phyloP scores from a whole-genome alignment of 2,888 invertebrate species.

The Linnaemya vulpina region DNA sequence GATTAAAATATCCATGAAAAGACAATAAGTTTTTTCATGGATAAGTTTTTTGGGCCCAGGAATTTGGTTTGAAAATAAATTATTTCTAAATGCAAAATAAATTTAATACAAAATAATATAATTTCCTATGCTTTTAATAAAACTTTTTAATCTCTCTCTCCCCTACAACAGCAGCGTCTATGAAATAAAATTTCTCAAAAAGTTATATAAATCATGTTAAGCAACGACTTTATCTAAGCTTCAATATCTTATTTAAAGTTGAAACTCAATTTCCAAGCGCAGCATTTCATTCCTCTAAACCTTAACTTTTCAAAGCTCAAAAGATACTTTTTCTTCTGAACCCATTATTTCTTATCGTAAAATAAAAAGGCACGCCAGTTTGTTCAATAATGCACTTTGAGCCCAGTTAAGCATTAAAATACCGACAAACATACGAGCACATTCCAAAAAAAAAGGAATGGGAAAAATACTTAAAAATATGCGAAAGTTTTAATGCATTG shows the following conservation, averaged over 20 bases:
- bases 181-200: too few relatives aligned
- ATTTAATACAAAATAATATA: too few relatives aligned
- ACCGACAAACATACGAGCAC: background rate
- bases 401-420: conserved; percentile 1
- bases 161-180: too few relatives aligned
- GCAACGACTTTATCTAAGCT: background rate
- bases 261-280: conserved; percentile 10
- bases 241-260: conserved; percentile 8
- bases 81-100: too few relatives aligned
- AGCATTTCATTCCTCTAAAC: background rate
- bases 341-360: conserved; percentile 22
- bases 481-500: conserved; percentile 40
- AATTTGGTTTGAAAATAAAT: too few relatives aligned
- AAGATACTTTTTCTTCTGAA: background rate
- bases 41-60: too few relatives aligned
- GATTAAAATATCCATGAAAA: too few relatives aligned
- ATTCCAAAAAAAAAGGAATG: conserved; percentile 19
- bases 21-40: too few relatives aligned
- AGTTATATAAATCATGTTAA: background rate
- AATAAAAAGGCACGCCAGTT: conserved; percentile 24
- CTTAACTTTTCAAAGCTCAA: conserved; percentile 5
- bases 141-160: too few relatives aligned
- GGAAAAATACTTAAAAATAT: conserved; percentile 20
- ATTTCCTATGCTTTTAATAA: too few relatives aligned
- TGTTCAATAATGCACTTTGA: conserved; percentile 13